These are phyloP conservation scores for Scotopteryx bipunctaria DNA, from an alignment of 2,888 invertebrate species.

Conservation along the genomic window DNA sequence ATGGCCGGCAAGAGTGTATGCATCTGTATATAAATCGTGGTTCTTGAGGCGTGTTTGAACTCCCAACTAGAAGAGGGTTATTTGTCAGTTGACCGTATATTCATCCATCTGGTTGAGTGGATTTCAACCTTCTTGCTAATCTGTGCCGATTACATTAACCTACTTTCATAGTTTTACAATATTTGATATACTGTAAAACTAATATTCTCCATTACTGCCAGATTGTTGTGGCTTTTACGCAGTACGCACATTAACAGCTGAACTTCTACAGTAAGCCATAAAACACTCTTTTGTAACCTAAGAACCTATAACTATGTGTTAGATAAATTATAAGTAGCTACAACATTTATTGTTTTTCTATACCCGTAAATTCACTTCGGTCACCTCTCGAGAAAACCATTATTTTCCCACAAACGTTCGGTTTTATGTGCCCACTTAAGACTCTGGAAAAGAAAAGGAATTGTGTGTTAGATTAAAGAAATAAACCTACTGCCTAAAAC, in stretches of 20 bases:
- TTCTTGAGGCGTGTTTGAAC: slow-evolving; percentile 63
- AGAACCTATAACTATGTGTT: slow-evolving; percentile 13
- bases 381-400: slow-evolving; percentile 28
- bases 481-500: background rate
- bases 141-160: background rate
- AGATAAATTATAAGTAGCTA: slow-evolving; percentile 16
- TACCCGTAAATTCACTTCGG: slow-evolving; percentile 25
- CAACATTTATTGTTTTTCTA: slow-evolving; percentile 26
- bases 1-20: slow-evolving; percentile 53
- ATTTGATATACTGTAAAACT: too few species aligned
- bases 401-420: slow-evolving; percentile 27
- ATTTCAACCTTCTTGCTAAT: background rate
- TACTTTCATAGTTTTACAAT: too few species aligned
- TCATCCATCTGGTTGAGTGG: slow-evolving; percentile 3
- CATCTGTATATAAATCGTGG: slow-evolving; percentile 78
- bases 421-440: slow-evolving; percentile 29
- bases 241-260: too few species aligned
- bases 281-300: slow-evolving; percentile 10
- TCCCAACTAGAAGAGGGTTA: slow-evolving; percentile 18
- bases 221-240: too few species aligned
- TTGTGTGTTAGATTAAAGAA: slow-evolving; percentile 9
- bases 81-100: slow-evolving; percentile 19
- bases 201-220: too few species aligned
- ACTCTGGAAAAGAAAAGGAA: slow-evolving; percentile 20
- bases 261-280: background rate